These are phyloP conservation scores for Empidonax alnorum DNA, from an alignment of 2,113 vertebrate species.

Conservation along the genomic window DNA sequence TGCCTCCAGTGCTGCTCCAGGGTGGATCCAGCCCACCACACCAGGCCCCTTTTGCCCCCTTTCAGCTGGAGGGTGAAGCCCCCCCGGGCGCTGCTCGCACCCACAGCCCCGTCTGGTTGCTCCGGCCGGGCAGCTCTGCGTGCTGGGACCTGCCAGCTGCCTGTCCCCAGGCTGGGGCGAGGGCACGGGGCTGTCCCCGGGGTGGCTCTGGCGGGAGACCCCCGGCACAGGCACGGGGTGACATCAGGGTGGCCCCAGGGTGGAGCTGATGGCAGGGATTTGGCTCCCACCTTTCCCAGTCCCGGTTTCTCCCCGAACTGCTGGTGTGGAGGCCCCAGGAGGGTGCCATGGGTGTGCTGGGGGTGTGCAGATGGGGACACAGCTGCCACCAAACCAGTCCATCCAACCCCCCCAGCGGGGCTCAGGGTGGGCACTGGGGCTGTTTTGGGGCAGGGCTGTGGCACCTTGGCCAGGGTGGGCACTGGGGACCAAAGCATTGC, in stretches of 20 bases:
- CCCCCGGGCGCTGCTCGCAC: neutral
- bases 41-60: neutral
- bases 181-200: neutral
- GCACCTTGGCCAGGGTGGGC: neutral
- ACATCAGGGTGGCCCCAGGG: accelerated
- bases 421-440: accelerated
- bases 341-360: neutral
- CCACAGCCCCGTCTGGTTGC: neutral
- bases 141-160: conserved; percentile 23
- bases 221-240: neutral
- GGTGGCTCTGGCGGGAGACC: neutral
- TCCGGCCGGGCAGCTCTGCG: neutral
- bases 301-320: neutral
- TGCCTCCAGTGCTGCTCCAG: neutral
- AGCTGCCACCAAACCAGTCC: neutral
- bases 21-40: accelerated
- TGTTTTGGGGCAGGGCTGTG: neutral
- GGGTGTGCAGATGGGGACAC: neutral
- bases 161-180: neutral
- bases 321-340: accelerated
- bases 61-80: neutral
- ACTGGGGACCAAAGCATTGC: accelerated
- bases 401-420: neutral
- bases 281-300: accelerated
- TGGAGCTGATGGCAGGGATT: accelerated